Evolutionary conservation across 2,113 vertebrate genomes (phyloP).

Genomic region (Mustelus asterias): DNA sequence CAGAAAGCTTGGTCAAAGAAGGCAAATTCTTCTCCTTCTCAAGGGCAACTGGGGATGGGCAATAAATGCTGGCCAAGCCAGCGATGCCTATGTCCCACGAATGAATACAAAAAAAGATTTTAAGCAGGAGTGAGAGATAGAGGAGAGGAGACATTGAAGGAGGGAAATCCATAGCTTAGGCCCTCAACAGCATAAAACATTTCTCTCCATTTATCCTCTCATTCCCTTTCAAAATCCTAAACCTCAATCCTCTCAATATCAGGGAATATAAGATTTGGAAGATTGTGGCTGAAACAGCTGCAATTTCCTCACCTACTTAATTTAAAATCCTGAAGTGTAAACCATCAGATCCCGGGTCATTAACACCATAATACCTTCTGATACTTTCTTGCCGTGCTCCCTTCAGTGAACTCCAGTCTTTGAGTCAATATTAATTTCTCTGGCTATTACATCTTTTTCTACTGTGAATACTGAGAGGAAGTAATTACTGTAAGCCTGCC

Average conservation of each 20-base stretch:
- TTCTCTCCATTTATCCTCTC: background rate
- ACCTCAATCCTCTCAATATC: background rate
- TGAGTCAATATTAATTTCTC: background rate
- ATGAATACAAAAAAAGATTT: background rate
- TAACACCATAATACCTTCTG: background rate
- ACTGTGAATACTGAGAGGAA: background rate
- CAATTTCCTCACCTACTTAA: background rate
- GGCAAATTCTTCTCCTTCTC: too few species aligned
- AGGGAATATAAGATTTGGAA: background rate
- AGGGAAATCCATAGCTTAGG: background rate
- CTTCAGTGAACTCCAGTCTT: background rate
- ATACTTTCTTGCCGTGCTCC: background rate
- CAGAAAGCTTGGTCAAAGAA: background rate
- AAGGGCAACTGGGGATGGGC: too few species aligned
- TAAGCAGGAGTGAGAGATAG: background rate
- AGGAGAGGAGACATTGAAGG: background rate
- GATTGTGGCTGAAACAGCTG: background rate
- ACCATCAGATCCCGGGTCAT: background rate
- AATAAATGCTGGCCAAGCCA: too few species aligned
- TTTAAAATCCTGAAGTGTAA: background rate
- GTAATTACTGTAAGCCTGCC: background rate
- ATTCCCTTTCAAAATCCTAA: background rate
- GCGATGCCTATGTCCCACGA: too few species aligned
- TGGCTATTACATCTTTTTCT: background rate
- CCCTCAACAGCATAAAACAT: background rate